Conservation (phyloP, 2,113 vertebrate genomes). For the Caretta caretta region DNA sequence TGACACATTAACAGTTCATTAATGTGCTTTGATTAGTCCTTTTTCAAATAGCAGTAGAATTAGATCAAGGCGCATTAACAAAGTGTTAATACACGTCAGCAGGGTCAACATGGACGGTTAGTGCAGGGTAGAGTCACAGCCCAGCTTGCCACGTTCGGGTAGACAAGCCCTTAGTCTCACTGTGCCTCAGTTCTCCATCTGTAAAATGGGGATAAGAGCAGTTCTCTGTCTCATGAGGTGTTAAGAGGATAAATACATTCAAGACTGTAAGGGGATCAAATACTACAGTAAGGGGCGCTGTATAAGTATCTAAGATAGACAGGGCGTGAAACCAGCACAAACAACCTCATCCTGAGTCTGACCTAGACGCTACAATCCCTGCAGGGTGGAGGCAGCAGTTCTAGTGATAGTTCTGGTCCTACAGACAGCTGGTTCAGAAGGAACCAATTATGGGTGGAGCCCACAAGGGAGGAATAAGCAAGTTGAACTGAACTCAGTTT, state of each 20-base stretch:
- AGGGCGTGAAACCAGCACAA: not conserved
- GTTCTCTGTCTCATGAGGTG: not conserved
- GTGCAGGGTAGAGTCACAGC: too few relatives aligned
- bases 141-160: too few relatives aligned
- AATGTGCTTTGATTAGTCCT: not conserved
- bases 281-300: not conserved
- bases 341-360: not conserved
- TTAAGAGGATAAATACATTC: not conserved
- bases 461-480: accelerated
- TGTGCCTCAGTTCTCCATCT: not conserved
- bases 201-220: not conserved
- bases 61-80: not conserved
- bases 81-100: not conserved
- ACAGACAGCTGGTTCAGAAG: not conserved
- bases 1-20: not conserved
- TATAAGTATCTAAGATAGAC: not conserved
- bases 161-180: not conserved
- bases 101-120: not conserved
- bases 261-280: not conserved
- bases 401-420: accelerated
- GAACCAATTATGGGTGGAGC: accelerated
- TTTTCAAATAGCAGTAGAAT: not conserved
- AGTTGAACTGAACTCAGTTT: not conserved
- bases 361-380: not conserved
- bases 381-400: not conserved